Conservation (phyloP, 1,140 invertebrate genomes). For the Odontomachus brunneus region DNA sequence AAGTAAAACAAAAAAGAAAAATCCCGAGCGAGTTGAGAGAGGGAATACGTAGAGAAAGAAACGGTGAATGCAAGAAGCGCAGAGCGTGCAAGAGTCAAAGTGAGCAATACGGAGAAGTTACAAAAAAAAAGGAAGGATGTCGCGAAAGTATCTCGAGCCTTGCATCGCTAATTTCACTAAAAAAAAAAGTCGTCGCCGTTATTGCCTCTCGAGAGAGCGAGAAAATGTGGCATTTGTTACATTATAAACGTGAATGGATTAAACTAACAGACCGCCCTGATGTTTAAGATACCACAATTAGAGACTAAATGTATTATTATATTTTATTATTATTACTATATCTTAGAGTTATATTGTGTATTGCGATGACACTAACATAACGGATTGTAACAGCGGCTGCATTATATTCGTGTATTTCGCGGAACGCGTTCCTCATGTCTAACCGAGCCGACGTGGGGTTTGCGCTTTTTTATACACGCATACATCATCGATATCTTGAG, state of each 20-base stretch:
- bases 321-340: constrained; percentile 75
- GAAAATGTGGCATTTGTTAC: constrained; percentile 67
- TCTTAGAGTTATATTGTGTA: constrained; percentile 76
- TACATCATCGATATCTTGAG: constrained; percentile 41
- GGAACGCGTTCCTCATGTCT: constrained; percentile 62
- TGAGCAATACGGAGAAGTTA: constrained; percentile 64
- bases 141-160: constrained; percentile 60
- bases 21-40: constrained; percentile 49
- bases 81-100: constrained; percentile 53
- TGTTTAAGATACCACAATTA: constrained; percentile 75
- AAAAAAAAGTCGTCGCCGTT: constrained; percentile 54
- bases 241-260: constrained; percentile 73
- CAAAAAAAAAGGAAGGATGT: constrained; percentile 35
- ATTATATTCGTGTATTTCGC: constrained; percentile 80
- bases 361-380: constrained; percentile 80
- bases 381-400: constrained; percentile 78
- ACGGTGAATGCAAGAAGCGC: constrained; percentile 46
- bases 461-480: constrained; percentile 49
- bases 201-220: constrained; percentile 64
- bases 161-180: constrained; percentile 62
- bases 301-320: constrained; percentile 79
- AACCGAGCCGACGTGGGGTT: constrained; percentile 53
- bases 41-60: constrained; percentile 54
- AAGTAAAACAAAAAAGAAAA: constrained; percentile 46
- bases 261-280: constrained; percentile 73